Percentiles rank a stretch among this genome's conserved stretches.
Evolutionary conservation across 2,797 vertebrate genomes (phyloP).

Genomic region (Alauda arvensis): DNA sequence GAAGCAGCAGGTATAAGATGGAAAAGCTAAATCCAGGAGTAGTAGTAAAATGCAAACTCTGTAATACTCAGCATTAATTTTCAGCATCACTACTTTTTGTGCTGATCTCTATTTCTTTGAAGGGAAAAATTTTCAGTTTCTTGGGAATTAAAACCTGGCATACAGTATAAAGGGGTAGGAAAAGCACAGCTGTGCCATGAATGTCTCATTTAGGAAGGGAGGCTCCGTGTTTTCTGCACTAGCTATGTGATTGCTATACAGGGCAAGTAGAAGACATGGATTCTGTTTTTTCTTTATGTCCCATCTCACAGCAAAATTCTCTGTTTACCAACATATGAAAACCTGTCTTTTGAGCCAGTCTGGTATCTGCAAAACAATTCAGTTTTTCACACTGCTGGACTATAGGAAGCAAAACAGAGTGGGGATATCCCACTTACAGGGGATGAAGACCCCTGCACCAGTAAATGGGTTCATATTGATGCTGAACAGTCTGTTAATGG

Average conservation of each 20-base stretch:
- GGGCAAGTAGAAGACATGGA: neutral
- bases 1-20: neutral
- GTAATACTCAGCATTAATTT: neutral
- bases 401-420: neutral
- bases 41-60: neutral
- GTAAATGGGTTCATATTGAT: neutral
- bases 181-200: neutral
- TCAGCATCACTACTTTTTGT: neutral
- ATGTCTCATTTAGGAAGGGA: neutral
- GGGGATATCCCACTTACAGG: neutral
- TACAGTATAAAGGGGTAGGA: neutral
- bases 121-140: neutral
- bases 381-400: neutral
- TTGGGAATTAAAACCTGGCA: neutral
- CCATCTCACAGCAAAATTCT: neutral
- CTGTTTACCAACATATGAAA: neutral
- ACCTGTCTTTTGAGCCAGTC: neutral
- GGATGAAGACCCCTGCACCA: neutral
- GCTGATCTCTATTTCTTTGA: neutral
- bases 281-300: neutral
- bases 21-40: neutral
- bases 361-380: neutral
- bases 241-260: neutral
- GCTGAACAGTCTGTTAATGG: neutral
- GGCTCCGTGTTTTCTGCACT: neutral